Percentiles rank a stretch among this genome's conserved stretches.
Evolutionary conservation across 1,140 invertebrate genomes (phyloP).

Genomic region (Penaeus japonicus): DNA sequence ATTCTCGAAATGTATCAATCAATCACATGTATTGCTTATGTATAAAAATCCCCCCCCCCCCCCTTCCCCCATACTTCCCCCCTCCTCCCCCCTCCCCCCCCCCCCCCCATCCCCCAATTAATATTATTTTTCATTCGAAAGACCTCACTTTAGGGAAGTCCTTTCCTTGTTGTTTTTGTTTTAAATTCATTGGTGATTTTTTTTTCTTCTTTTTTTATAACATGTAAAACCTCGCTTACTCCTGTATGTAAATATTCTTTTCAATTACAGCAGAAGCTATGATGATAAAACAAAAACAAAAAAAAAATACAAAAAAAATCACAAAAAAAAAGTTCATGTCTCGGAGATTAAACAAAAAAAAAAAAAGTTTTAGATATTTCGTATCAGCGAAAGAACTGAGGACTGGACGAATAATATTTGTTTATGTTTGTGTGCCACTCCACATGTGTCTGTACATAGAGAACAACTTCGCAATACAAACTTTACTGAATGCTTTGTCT

Average conservation of each 20-base stretch:
- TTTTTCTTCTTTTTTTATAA: no score
- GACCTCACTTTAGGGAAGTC: conserved; percentile 33
- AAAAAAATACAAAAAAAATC: not conserved
- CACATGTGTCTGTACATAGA: conserved; percentile 58
- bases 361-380: conserved; percentile 43
- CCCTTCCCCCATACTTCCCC: not conserved
- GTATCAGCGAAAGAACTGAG: conserved; percentile 48
- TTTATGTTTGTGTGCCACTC: conserved; percentile 55
- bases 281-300: conserved; percentile 51
- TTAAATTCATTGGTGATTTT: conserved; percentile 37
- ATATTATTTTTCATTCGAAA: not conserved
- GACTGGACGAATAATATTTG: conserved; percentile 22
- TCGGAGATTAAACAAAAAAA: conserved; percentile 35
- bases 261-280: conserved; percentile 53
- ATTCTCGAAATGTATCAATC: no score
- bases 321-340: conserved; percentile 46
- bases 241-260: conserved; percentile 55
- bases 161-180: conserved; percentile 41
- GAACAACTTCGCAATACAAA: conserved; percentile 60
- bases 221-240: conserved; percentile 56
- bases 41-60: no score
- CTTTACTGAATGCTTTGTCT: conserved; percentile 57
- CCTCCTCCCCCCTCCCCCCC: not conserved
- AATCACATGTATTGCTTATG: no score
- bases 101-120: no score